phyloP scores from a whole-genome alignment of 2,797 vertebrate genomes.

The Dromococcyx pavoninus region DNA sequence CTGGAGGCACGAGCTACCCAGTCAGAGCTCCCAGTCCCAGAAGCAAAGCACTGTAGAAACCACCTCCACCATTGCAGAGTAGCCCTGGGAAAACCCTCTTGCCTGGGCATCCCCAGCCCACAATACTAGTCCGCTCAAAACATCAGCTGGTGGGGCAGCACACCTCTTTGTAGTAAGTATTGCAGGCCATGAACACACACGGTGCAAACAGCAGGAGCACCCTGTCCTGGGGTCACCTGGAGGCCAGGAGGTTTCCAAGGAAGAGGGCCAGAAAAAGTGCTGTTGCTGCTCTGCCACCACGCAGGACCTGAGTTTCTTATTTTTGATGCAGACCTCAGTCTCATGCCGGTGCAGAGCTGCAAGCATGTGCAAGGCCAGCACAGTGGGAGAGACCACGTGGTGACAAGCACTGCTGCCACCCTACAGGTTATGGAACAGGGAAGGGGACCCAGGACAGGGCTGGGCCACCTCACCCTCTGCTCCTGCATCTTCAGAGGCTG shows the following conservation, averaged over 20 bases:
- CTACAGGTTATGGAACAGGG: neutral
- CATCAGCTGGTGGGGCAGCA: neutral
- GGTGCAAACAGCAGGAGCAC: neutral
- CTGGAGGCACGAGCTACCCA: neutral
- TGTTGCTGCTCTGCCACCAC: neutral
- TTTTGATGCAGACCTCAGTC: neutral
- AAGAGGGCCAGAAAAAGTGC: neutral
- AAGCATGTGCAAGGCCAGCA: rapidly evolving
- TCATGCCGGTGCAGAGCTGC: rapidly evolving
- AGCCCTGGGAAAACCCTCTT: neutral
- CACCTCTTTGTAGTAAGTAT: rapidly evolving
- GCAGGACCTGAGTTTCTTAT: rapidly evolving
- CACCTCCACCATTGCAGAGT: neutral
- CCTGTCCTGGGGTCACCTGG: rapidly evolving
- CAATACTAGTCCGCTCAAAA: neutral
- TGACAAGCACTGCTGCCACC: neutral
- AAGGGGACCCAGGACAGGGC: neutral
- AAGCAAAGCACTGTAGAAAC: neutral
- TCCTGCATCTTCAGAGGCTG: rapidly evolving
- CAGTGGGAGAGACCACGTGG: rapidly evolving
- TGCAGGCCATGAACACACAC: neutral
- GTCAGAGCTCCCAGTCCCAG: neutral
- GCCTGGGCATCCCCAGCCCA: neutral
- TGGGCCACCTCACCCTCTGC: neutral
- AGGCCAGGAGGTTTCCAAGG: neutral